Conservation (phyloP, 2,113 vertebrate genomes). For the Eulemur rufifrons region DNA sequence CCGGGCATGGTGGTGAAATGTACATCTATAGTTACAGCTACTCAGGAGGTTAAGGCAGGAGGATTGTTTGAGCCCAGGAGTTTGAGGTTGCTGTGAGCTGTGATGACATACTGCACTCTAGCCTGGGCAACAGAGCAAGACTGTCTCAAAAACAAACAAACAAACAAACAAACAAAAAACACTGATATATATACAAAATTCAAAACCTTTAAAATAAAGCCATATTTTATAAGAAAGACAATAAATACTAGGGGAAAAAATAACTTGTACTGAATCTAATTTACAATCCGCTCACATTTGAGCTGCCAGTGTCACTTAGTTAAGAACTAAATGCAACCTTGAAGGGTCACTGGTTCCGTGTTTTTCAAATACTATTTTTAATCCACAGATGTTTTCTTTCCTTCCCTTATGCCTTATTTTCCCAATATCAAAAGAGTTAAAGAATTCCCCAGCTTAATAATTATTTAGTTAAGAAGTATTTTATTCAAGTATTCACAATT, state of each 20-base stretch:
- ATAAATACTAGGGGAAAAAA: not conserved
- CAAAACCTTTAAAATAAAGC: constrained; percentile 32
- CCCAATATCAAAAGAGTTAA: not conserved
- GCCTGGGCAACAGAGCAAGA: too few species aligned
- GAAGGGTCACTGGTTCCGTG: constrained; percentile 7
- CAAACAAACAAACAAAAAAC: too few species aligned
- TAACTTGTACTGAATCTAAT: not conserved
- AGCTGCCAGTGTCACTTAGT: not conserved
- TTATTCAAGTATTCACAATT: constrained; percentile 40
- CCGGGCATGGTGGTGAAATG: too few species aligned
- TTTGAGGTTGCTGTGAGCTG: too few species aligned
- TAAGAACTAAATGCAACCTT: constrained; percentile 36
- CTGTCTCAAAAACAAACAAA: too few species aligned
- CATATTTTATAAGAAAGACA: constrained; percentile 8
- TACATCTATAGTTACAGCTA: too few species aligned
- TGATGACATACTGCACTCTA: too few species aligned
- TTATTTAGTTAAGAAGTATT: constrained; percentile 1
- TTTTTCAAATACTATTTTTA: constrained; percentile 30
- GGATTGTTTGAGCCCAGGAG: too few species aligned
- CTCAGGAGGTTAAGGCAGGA: too few species aligned
- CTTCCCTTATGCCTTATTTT: not conserved
- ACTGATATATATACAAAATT: not conserved
- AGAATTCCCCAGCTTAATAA: constrained; percentile 24
- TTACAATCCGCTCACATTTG: constrained; percentile 21
- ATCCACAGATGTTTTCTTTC: not conserved